Percentiles rank a stretch among this genome's conserved stretches.
Conservation (phyloP, 2,113 vertebrate genomes). For the Hemichromis elongatus region DNA sequence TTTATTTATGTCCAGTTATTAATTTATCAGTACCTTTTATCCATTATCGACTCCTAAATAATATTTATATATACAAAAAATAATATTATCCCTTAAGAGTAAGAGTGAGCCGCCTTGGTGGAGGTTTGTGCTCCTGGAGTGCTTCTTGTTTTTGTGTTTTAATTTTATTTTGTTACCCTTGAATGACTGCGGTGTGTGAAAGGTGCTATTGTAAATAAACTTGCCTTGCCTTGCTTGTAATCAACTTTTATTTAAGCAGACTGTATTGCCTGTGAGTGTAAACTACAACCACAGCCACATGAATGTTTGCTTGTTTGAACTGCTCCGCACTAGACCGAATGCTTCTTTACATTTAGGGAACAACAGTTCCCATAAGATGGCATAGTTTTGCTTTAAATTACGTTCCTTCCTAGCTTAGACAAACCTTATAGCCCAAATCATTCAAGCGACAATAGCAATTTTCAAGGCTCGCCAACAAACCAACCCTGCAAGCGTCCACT, state of each 20-base stretch:
- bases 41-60: background rate
- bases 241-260: background rate
- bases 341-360: background rate
- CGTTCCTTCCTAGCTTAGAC: background rate
- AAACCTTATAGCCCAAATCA: background rate
- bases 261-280: background rate
- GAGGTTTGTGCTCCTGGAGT: background rate
- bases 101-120: background rate
- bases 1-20: background rate
- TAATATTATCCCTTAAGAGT: background rate
- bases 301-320: background rate
- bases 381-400: background rate
- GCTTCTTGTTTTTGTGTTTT: background rate
- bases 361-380: background rate
- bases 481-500: background rate
- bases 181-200: background rate
- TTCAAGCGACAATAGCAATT: background rate
- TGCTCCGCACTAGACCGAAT: rapidly evolving
- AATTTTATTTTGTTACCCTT: background rate
- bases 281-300: background rate
- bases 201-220: background rate
- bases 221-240: background rate
- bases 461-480: background rate
- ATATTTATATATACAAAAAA: background rate
- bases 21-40: background rate